Conservation (phyloP, 1,140 invertebrate species). For the Idris sp. region DNA sequence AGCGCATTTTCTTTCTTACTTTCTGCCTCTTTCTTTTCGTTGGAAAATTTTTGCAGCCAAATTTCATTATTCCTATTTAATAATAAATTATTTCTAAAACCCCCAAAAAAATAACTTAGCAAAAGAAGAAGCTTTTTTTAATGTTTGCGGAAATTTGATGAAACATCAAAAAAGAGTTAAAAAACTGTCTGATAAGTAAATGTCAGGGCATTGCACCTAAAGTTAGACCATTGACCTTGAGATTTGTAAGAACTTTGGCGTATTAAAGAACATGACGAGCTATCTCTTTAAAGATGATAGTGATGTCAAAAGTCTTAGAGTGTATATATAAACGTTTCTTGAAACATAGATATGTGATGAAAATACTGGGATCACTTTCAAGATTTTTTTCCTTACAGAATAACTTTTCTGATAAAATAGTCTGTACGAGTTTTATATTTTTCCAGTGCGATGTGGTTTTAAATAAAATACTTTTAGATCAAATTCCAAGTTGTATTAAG, state of each 20-base stretch:
- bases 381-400: too few relatives aligned
- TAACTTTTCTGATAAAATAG: too few relatives aligned
- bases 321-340: too few relatives aligned
- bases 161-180: constrained; percentile 23
- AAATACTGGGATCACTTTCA: too few relatives aligned
- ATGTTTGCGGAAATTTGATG: too few relatives aligned
- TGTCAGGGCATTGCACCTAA: constrained; percentile 38
- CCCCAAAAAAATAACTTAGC: background rate
- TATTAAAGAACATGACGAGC: constrained; percentile 61
- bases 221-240: constrained; percentile 51
- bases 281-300: constrained; percentile 71
- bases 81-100: constrained; percentile 12
- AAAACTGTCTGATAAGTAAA: constrained; percentile 21
- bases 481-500: too few relatives aligned
- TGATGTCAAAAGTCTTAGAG: background rate
- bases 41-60: constrained; percentile 29
- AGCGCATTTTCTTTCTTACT: constrained; percentile 49
- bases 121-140: background rate
- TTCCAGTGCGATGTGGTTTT: too few relatives aligned
- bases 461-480: too few relatives aligned
- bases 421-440: too few relatives aligned
- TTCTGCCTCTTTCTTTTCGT: constrained; percentile 20
- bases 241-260: constrained; percentile 40
- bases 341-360: too few relatives aligned
- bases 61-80: constrained; percentile 19